phyloP scores from a whole-genome alignment of 2,797 vertebrate genomes.

The Rhodeus uyekii region DNA sequence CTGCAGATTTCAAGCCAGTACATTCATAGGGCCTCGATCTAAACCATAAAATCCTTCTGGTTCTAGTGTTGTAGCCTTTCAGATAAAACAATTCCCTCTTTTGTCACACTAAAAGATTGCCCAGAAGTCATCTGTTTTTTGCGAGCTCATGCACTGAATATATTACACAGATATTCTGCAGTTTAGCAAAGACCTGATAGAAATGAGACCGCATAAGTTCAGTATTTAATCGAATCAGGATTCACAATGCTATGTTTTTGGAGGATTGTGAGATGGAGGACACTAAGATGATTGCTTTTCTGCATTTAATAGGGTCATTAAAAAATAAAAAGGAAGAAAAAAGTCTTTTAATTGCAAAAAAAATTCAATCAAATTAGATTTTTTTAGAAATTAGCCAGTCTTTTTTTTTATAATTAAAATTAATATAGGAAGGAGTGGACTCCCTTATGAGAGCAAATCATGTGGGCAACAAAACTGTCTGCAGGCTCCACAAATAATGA shows the following conservation, averaged over 20 bases:
- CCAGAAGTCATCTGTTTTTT: not conserved
- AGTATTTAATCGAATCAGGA: not conserved
- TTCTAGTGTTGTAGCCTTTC: not conserved
- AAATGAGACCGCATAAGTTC: not conserved
- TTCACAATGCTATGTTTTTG: not conserved
- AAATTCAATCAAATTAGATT: not conserved
- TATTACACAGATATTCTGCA: not conserved
- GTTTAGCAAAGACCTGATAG: not conserved
- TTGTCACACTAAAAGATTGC: not conserved
- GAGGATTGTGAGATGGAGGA: not conserved
- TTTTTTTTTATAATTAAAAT: too few species aligned
- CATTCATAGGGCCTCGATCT: not conserved
- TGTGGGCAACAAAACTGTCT: slow-evolving; percentile 33
- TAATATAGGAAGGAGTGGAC: slow-evolving; percentile 8
- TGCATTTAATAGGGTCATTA: slow-evolving; percentile 13
- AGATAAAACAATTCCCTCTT: slow-evolving; percentile 17
- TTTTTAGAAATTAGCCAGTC: slow-evolving; percentile 7
- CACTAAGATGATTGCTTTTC: slow-evolving; percentile 13
- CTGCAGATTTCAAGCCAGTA: not conserved
- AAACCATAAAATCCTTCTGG: not conserved
- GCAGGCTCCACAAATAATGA: slow-evolving; percentile 35
- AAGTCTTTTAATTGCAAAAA: too few species aligned
- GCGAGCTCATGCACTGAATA: not conserved
- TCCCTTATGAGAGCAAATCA: slow-evolving; percentile 27
- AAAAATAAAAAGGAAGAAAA: not conserved